Base-by-base conservation (phyloP, 2,113 vertebrate genomes). In the Austrofundulus limnaeus region DNA sequence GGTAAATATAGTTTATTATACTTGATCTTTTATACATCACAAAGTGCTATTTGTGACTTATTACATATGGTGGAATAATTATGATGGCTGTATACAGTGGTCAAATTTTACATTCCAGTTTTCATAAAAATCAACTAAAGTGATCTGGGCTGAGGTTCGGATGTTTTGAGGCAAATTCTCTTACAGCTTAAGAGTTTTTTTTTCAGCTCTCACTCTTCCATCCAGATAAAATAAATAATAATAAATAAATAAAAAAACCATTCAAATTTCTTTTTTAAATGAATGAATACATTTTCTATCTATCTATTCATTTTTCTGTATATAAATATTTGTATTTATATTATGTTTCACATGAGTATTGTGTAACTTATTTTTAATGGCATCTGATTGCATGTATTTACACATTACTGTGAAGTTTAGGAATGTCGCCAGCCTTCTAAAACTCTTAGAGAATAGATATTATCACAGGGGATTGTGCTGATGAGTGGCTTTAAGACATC, bases 1-100 rank as follows among this genome's bases (percentile, higher is more conserved):
- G 83, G 84, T 91, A 91, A 89, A 92, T 92, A 92, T 89, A 85
- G 87, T 92, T 92, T 92, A 91, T 90, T 92, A 91, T 88, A 91
- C 77, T 86, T 84, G 61, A 83, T 91, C 75, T 89, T 89, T 90
- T 86, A 89, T 90, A 91, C 86, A 89, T 90, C 85, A 92, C 90
- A 88, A 89, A 86, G 47, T 75, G 56, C 77, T 85, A 82, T 86
- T 90, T 90, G 88, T 91, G 89, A 81, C 70, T 85, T 61, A 71
- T 84, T 90, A 91, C 78, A 91, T 87, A 73, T 90, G 89, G 67
- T 72, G 81, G 61, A 81, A 68, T 86, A 56, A 73, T 72, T 47
- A 63, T 70, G 56, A 76, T 59, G 80, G 65, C 63, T 84, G 65
- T 84, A 85, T 85, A 91, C 87, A 89, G 83, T 80, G 88, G 75